Evolutionary conservation across 1,140 invertebrate genomes (phyloP), one percentile per base, ranked within the genome.

Genomic region (Aphidius ervi): DNA sequence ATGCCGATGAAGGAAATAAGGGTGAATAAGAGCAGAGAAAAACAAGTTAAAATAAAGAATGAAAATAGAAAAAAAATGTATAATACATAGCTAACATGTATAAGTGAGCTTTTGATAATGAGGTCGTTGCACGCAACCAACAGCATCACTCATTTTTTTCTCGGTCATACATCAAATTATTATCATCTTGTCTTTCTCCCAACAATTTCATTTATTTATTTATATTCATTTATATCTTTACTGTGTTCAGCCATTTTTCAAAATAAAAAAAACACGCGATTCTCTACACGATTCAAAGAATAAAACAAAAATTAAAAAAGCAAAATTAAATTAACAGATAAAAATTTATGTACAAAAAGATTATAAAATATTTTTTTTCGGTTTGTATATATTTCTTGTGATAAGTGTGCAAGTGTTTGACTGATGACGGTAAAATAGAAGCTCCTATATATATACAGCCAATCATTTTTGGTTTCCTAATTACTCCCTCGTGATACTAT

Each of bases 401-500:
- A 16, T 16, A 16, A 16, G 16, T 16, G 16, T 16, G 16, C 16
- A 16, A 16, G 16, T 16, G 16, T 16, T 16, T 16, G 16, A 16
- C 16, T 16, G 16, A 16, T 16, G 16, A 16, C 16, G 16, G 16
- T 16, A 16, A 16, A 16, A 16, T 49, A 39, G 49, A 37, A 56
- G 54, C 56, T 64, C 47, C 48, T 67, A 70, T 70, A 61, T 70
- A 61, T 68, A 68, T 67, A 68, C 67, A 63, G 56, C 52, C 65
- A 64, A 66, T 31, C 23, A 31, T 31, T 31, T 31, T 31, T 31
- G 63, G 64, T 59, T 67, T 64, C 63, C 57, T 64, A 67, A 70
- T 70, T 70, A 70, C 67, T 62, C 62, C 57, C 55, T 62, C 31
- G 62, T 58, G 65, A 70, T 68, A 56, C 65, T 63, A 68, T 70